Evolutionary conservation across 2,888 invertebrate genomes (phyloP), one percentile per base, ranked within the genome.

Genomic region (Drosophila cognata): DNA sequence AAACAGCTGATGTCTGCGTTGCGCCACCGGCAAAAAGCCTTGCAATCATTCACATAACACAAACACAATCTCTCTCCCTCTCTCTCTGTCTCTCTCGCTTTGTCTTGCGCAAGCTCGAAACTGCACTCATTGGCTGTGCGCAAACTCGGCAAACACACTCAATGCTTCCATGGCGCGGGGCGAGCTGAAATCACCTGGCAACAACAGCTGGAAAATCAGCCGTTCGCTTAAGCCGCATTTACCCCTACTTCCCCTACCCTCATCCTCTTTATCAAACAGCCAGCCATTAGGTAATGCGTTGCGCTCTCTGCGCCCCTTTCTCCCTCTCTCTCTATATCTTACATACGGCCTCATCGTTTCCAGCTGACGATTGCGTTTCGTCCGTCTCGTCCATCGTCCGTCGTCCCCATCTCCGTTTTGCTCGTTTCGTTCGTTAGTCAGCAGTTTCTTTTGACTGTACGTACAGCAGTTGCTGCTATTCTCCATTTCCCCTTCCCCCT

Each of bases 151-250:
- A 79, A 43, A 74, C 35, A 62, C 81, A 85, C 82, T 77, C 79
- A 70, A 68, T 51, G 62, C 72, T 83, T 90, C 75, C 74, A 77
- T 6, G 61, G 74, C 58, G 62, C 48, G 71, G 65, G 61, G 68
- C 31, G 21, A 36, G 52, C 67, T 56, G 78, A 77, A 88, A 90
- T 90, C 91, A 91, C 91, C 89, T 89, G 91, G 88, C 88, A 91
- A 90, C 91, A 91, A 86, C 92, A 92, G 91, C 92, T 92, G 92
- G 91, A 91, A 91, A 82, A 88, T 91, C 92, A 92, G 92, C 92
- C 91, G 91, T 91, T 92, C 81, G 75, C 62, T 65, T 65, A 28
- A 69, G 63, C 62, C 66, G 21, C 51, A 38, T n/a, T 13, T 13
- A 36, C 33, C 25, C 11, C 36, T 28, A 4, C 55, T 29, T 46